Evolutionary conservation across 1,140 invertebrate genomes (phyloP).

Genomic region (Ladona fulva): DNA sequence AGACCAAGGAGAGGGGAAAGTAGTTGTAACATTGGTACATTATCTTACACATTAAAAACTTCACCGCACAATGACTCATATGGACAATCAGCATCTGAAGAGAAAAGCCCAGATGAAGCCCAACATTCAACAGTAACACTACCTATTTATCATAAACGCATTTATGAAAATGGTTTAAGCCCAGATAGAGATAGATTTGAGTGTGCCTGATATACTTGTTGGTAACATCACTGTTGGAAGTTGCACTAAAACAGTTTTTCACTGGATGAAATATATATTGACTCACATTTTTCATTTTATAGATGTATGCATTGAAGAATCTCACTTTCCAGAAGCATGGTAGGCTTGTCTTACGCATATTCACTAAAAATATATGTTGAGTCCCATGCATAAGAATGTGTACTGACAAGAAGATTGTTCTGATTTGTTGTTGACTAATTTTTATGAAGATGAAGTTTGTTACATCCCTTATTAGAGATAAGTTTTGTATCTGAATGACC

Average conservation of each 20-base stretch:
- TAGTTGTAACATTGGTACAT: not conserved
- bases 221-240: not conserved
- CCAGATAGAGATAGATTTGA: not conserved
- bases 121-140: not conserved
- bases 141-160: not conserved
- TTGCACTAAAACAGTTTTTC: not conserved
- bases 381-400: not conserved
- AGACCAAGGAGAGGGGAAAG: not conserved
- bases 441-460: no score
- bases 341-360: not conserved
- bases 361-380: not conserved
- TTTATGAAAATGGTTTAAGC: not conserved
- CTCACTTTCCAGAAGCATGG: not conserved
- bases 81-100: not conserved
- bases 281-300: not conserved
- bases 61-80: not conserved
- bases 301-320: not conserved
- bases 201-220: not conserved
- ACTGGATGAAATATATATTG: not conserved
- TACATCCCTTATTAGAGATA: no score
- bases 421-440: not conserved
- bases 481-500: no score
- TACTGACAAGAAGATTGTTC: not conserved
- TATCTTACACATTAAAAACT: not conserved
- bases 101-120: not conserved